Base-by-base conservation (phyloP, 2,888 invertebrate species). In the Drosophila gaucha region DNA sequence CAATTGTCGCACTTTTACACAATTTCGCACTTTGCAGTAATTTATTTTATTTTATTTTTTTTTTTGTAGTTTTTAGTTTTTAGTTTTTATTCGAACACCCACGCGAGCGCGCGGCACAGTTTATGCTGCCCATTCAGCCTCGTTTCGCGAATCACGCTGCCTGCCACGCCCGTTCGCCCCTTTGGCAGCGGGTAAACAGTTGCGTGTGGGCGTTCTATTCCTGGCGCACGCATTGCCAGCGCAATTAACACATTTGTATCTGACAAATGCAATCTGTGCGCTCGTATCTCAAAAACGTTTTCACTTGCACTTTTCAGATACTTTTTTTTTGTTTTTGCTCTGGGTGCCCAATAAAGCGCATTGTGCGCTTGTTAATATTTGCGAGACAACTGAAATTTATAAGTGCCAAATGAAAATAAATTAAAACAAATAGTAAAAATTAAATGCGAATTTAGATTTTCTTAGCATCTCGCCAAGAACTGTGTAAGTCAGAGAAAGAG, bases 181-280 rank as follows among this genome's bases (percentile, higher is more conserved):
- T 3, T 44, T 31, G 57, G 35, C 54, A 16, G 14, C 26, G 57
- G 31, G 56, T 70, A 71, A 83, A 79, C 84, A 58, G 50, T 66
- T 80, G 82, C 85, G 82, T 80, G 82, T 88, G 82, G 82, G 89
- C 78, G 87, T 76, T 88, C 88, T 82, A 88, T 82, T 88, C 89
- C 87, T 82, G 89, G 85, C 67, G 47, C 80, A 86, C 80, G 85
- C 89, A 86, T 55, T 30, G 76, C 49, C 78, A 73, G 57, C 60
- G 86, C 89, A 82, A 82, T 82, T 82, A 82, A 82, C 82, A 82
- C 82, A 88, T 83, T 88, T 83, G 89, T 87, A 88, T 83, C 82
- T 83, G 82, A 88, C 82, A 88, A 88, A 87, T 84, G 87, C 71
- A 80, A 80, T 74, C 51, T 84, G 86, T 54, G 60, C 22, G 33